Base-by-base conservation (phyloP, 2,113 vertebrate genomes). In the Xenus cinereus region DNA sequence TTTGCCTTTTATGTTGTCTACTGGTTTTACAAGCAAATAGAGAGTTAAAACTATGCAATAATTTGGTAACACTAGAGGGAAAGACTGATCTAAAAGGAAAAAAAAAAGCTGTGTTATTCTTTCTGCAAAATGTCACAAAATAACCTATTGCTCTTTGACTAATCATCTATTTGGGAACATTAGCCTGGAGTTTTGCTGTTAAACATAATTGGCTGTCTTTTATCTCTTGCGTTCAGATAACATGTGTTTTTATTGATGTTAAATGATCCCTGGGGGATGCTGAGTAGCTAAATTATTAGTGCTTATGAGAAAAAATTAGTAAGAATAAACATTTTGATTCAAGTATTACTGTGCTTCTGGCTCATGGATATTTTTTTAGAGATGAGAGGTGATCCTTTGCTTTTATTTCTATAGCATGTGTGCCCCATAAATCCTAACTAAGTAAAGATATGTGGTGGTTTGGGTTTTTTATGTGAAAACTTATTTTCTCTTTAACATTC, bases 141-240 rank as follows among this genome's bases (percentile, higher is more conserved):
- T 79, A 94, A 66, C 14, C 6, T 48, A 56, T 8, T 83, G 13
- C 13, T 46, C 26, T 84, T 79, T 93, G 50, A 84, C 37, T 96
- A 74, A 79, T 87, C 60, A 54, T 97, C 67, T 73, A 50, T 84
- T 86, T 77, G 43, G 12, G 54, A 92, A 91, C 4, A 92, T 84
- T 89, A 93, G 39, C 56, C 63, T 75, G 23, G 63, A 88, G 59
- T 81, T 96, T 95, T 83, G 37, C 63, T 94, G 15, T 62, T 96
- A 72, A 82, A 53, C 9, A 14, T 63, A 87, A 82, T 89, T 78
- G 48, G 4, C 43, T 79, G 35, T 33, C 51, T 95, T 94, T 90
- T 78, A 72, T 62, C 39, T 63, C 54, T 41, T 68, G 12, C 10
- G 9, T 87, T 94, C 77, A 68, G 26, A 84, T 73, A 95, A 80